Evolutionary conservation across 2,888 invertebrate genomes (phyloP), one percentile per base, ranked within the genome.

Genomic region (Lithophane ornitopus): DNA sequence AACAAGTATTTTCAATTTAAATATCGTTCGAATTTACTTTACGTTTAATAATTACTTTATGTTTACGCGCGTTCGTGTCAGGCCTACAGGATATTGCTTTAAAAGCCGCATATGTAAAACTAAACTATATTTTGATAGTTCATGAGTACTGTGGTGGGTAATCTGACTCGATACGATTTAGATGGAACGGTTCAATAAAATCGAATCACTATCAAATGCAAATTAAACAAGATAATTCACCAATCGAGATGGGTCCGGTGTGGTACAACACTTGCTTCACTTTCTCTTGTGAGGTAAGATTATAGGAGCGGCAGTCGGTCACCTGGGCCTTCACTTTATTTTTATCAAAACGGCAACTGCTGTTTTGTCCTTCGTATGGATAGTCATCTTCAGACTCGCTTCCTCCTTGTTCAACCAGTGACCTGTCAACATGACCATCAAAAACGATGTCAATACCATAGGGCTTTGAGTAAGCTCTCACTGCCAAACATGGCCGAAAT

Each of bases 251-350:
- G 8, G 85, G 85, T 56, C 85, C 85, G 58, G 66, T 59, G 6
- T 69, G 49, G 46, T 70, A 72, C 41, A 85, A 26, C 19, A 76
- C 3, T 41, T 81, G 74, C 49, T 81, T 83, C 22, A 85, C 70
- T 26, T 79, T 77, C 28, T 86, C 87, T 93, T 98, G 98, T 74
- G 97, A 78, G 1, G 52, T 68, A 11, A 83, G 54, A 19, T 70
- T 54, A 56, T 65, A 84, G 3, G 44, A 49, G 0, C 14, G 49
- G 34, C 85, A 85, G 34, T 49, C 74, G 0, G 12, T 46, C 8
- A 85, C 0, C 16, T 72, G 22, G 9, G 62, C 77, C n/a, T 54
- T 49, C 12, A 67, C 65, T 34, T 79, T 72, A 0, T 9, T 67
- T 28, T 34, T n/a, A 9, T 88, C 58, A 28, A 79, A 86, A 28